phyloP scores from a whole-genome alignment of 2,888 invertebrate genomes.

The Drosophila demipolita region DNA sequence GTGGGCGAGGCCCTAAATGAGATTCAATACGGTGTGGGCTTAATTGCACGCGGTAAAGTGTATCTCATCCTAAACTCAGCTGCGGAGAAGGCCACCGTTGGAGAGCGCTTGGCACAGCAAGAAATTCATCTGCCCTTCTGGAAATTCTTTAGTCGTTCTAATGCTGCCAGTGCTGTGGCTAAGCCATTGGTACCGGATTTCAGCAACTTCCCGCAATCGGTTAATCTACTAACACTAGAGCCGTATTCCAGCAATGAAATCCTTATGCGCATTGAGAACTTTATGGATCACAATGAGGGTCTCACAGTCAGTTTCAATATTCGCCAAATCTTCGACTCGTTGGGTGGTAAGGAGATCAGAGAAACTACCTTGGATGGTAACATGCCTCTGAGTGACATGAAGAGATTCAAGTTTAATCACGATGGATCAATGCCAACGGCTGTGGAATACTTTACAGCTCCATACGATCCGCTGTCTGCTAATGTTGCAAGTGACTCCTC shows the following conservation, averaged over 20 bases:
- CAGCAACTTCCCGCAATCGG: constrained; percentile 87
- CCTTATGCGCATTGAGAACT: constrained; percentile 91
- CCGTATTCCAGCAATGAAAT: constrained; percentile 89
- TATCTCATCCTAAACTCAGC: constrained; percentile 85
- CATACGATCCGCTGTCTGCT: constrained; percentile 65
- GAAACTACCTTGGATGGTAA: constrained; percentile 91
- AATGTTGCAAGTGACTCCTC: constrained; percentile 54
- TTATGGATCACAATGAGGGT: constrained; percentile 88
- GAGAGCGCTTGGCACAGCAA: constrained; percentile 86
- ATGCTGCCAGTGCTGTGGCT: constrained; percentile 82
- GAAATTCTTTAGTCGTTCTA: constrained; percentile 86
- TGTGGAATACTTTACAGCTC: constrained; percentile 65
- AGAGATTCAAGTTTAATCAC: constrained; percentile 79
- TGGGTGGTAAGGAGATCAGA: constrained; percentile 86
- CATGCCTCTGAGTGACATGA: constrained; percentile 87
- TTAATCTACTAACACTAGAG: constrained; percentile 92
- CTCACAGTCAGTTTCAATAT: constrained; percentile 76
- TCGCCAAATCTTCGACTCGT: constrained; percentile 86
- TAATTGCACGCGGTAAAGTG: constrained; percentile 90
- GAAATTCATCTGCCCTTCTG: constrained; percentile 87
- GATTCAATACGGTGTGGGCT: constrained; percentile 88
- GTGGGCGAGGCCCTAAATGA: constrained; percentile 97
- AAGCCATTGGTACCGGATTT: constrained; percentile 82
- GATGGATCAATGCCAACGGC: constrained; percentile 56
- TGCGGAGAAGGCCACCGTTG: constrained; percentile 55